These are phyloP conservation scores for Lycia hirtaria DNA, from an alignment of 2,888 invertebrate species.

Conservation along the genomic window DNA sequence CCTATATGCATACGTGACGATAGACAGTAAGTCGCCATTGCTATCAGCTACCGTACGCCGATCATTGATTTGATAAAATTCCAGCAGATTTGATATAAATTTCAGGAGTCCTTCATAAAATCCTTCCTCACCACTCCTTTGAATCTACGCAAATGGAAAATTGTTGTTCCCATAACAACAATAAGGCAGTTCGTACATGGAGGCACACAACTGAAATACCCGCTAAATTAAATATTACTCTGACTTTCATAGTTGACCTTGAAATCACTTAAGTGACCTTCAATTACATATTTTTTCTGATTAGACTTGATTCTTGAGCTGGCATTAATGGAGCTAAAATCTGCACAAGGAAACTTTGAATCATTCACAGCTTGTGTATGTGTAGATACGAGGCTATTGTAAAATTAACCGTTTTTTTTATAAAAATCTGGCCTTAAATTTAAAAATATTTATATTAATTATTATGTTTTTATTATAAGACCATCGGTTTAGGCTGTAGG, in stretches of 20 bases:
- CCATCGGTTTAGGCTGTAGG: too few relatives aligned
- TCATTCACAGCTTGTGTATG: too few relatives aligned
- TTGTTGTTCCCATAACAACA: not conserved
- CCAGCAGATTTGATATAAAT: not conserved
- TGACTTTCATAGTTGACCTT: too few relatives aligned
- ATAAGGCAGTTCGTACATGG: not conserved
- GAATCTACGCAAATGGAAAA: not conserved
- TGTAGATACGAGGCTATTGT: too few relatives aligned
- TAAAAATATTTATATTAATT: too few relatives aligned
- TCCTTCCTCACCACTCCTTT: too few relatives aligned
- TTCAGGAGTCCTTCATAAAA: not conserved
- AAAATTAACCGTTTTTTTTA: too few relatives aligned
- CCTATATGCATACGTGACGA: not conserved
- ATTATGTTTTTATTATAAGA: too few relatives aligned
- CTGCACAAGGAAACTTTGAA: too few relatives aligned
- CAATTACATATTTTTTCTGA: not conserved
- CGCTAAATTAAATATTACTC: too few relatives aligned
- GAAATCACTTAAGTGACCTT: not conserved
- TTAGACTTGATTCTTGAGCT: not conserved
- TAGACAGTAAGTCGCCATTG: constrained; percentile 1
- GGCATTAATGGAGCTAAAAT: too few relatives aligned
- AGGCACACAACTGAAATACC: not conserved
- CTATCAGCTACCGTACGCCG: not conserved
- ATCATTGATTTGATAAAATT: not conserved
- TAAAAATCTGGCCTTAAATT: too few relatives aligned